Evolutionary conservation across 1,140 invertebrate genomes (phyloP), one percentile per base, ranked within the genome.

Genomic region (Venturia canescens): DNA sequence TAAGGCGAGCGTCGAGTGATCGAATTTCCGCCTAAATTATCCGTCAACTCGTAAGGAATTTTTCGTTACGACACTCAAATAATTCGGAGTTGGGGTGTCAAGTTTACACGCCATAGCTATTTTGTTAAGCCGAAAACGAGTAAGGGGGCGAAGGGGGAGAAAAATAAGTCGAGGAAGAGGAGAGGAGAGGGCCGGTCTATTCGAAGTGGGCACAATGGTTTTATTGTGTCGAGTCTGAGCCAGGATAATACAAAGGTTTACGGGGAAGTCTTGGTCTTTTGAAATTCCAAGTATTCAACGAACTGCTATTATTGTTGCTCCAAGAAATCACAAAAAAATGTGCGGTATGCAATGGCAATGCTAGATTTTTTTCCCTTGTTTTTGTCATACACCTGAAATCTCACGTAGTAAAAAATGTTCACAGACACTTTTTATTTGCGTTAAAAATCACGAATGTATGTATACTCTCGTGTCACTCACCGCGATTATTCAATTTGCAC

Each of bases 181-280:
- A 44, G 53, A 23, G 21, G 18, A 23, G 53, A 23, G 53, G 53
- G 53, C 18, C 53, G 21, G 53, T 23, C 53, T 57, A 57, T 57
- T 57, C 53, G 53, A 57, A 57, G 53, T 57, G 53, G 18, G 53
- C 21, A 57, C 53, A 57, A 57, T 57, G 53, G 53, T 57, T 57
- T 57, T 57, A 57, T 57, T 57, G 53, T 57, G 21, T 57, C 53
- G 53, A 18, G 53, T 44, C 53, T 18, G 21, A 23, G 53, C 53
- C 21, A n/a, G 53, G 5, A 23, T 57, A 44, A 44, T 23, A 57
- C 53, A 23, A n/a, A n/a, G 18, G 5, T 57, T 18, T 57, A 57
- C 21, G 21, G 21, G 21, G 21, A 23, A 57, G 6, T 57, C 53
- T n/a, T 23, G 18, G 18, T 57, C 53, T 57, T 57, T 57, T 57